A percentile compares a stretch with the other conserved stretches of the same genome.
Evolutionary conservation across 2,888 invertebrate species (phyloP).

Genomic region (Chaetoderma sp.): DNA sequence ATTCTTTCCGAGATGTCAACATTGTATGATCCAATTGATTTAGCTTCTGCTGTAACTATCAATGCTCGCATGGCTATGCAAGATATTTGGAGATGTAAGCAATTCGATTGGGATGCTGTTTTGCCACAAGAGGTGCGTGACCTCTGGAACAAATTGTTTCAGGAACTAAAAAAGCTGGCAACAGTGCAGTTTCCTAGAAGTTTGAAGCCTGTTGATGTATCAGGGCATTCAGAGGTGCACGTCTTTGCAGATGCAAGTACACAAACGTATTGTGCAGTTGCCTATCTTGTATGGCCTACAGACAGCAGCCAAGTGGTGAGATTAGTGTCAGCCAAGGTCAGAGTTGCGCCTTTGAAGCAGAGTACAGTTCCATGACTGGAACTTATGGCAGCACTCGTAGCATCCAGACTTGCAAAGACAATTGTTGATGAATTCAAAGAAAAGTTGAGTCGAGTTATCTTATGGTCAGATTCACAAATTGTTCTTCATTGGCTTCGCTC

Average conservation of each 20-base stretch:
- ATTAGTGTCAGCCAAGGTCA: neutral
- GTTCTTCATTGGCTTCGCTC: conserved; percentile 7
- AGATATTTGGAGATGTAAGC: neutral
- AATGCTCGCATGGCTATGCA: neutral
- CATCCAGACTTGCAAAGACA: neutral
- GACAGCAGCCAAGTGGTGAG: neutral
- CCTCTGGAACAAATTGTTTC: neutral
- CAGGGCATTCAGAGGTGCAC: neutral
- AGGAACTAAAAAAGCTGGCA: neutral
- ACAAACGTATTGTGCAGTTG: neutral
- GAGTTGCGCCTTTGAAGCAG: conserved; percentile 1
- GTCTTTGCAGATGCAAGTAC: neutral
- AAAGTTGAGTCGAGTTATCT: neutral
- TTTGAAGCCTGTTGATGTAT: neutral
- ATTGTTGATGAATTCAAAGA: neutral
- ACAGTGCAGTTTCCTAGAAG: neutral
- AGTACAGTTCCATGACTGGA: conserved; percentile 5
- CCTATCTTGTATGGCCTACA: neutral
- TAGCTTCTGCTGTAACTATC: neutral
- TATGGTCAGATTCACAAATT: conserved; percentile 9
- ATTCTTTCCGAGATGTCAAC: neutral
- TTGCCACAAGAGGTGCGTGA: neutral
- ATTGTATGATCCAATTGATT: neutral
- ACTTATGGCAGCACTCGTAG: neutral
- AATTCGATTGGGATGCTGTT: neutral